Conservation (phyloP, 2,113 vertebrate species). For the Clupea harengus region DNA sequence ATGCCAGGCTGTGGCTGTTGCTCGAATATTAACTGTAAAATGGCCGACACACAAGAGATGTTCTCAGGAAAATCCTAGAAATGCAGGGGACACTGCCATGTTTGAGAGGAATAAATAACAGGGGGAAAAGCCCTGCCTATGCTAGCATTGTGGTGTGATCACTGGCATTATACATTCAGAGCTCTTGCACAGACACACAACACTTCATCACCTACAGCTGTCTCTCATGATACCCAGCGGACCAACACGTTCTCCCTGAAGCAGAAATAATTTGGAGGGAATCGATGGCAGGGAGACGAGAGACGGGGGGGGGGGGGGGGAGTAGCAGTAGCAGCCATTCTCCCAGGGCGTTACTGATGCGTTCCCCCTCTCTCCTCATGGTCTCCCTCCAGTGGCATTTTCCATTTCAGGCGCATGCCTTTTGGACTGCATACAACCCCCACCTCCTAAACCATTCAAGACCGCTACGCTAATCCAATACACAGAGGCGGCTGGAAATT, state of each 20-base stretch:
- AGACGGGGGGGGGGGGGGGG: background rate
- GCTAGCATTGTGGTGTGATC: background rate
- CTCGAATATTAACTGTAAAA: slow-evolving; percentile 5
- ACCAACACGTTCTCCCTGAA: slow-evolving; percentile 14
- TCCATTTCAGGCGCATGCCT: slow-evolving; percentile 53
- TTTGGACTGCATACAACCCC: slow-evolving; percentile 27
- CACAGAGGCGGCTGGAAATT: slow-evolving; percentile 12
- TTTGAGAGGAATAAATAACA: background rate
- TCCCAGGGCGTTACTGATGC: slow-evolving; percentile 63
- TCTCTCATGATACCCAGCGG: slow-evolving; percentile 23
- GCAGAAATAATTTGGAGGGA: slow-evolving; percentile 43
- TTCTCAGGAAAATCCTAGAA: background rate
- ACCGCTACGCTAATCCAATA: slow-evolving; percentile 37
- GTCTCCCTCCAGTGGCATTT: slow-evolving; percentile 61
- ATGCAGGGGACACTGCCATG: background rate
- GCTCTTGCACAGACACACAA: slow-evolving; percentile 23
- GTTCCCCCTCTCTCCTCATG: slow-evolving; percentile 62
- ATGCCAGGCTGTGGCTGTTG: background rate
- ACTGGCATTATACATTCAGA: slow-evolving; percentile 22
- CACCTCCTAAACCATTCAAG: slow-evolving; percentile 6
- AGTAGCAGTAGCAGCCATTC: slow-evolving; percentile 57
- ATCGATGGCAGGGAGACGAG: slow-evolving; percentile 42
- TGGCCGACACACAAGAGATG: background rate
- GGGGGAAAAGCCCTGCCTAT: background rate
- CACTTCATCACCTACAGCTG: slow-evolving; percentile 39